Base-by-base conservation (phyloP, 30 jellyfish, hydroid and myxozoan species). In the Chrysaora quinquecirrha region DNA sequence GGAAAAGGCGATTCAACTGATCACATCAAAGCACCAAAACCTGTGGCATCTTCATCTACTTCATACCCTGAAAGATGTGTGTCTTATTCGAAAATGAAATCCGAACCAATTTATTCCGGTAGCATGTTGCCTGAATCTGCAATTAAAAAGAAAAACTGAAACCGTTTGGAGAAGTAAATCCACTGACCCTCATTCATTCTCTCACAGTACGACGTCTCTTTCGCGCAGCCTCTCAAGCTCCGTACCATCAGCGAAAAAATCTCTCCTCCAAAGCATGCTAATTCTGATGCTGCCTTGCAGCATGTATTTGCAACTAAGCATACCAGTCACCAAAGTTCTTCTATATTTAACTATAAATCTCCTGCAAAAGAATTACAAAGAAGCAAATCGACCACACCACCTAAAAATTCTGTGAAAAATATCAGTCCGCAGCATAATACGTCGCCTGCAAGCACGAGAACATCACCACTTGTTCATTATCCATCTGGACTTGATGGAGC, bases 391-490 rank as follows among this genome's bases (percentile, higher is more conserved):
- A 80, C 56, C 20, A 68, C 85, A 30, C 85, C 92, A 19, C 92
- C 92, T 1, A 69, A 70, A 28, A 82, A 76, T 35, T 68, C 92
- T 22, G 66, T 82, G 38, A 82, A 82, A 43, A 70, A 12, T 58
- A 48, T 65, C 22, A 82, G 92, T 49, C 85, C 92, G 0, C 92
- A 58, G 30, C 60, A 64, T 7, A 64, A 21, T 25, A 63, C 23
- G 20, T 66, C 85, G 32, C 48, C 92, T 0, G 80, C 58, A 25
- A 24, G 71, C 6, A 18, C 92, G 29, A 82, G 84, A 70, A 67
- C 84, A 7, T 80, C 92, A 3, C 92, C 92, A 2, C 49, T 82
- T 20, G 85, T 82, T 22, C 92, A 68, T 18, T 82, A 33, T 58
- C 85, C 85, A 7, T n/a, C 85, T 1, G 66, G 27, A 3, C 48